Conservation (phyloP, 92 coral and sea anemone species). For the Palythoa caribaeorum region DNA sequence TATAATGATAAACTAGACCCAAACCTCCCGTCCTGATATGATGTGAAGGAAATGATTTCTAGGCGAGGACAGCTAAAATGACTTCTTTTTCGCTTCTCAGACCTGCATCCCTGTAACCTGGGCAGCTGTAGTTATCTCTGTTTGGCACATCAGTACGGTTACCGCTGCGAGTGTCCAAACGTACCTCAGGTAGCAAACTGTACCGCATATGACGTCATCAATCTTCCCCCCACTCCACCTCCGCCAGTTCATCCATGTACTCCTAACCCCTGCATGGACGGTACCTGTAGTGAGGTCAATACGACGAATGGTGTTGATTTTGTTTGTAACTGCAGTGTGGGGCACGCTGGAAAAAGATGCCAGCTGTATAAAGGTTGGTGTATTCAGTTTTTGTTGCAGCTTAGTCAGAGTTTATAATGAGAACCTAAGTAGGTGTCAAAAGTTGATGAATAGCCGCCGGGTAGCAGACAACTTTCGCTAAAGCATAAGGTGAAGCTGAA, state of each 20-base stretch:
- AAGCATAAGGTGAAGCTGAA: no score
- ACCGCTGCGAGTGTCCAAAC: slow-evolving; percentile 72
- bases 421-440: no score
- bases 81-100: background rate
- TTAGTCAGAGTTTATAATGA: no score
- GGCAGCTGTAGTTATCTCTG: slow-evolving; percentile 74
- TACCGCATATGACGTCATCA: slow-evolving; percentile 8
- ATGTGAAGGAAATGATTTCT: no score
- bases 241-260: slow-evolving; percentile 9
- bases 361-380: background rate
- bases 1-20: no score
- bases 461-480: no score
- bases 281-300: slow-evolving; percentile 26
- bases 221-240: slow-evolving; percentile 9
- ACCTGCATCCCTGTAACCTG: slow-evolving; percentile 67
- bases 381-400: background rate
- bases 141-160: slow-evolving; percentile 64
- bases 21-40: no score
- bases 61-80: background rate
- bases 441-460: no score
- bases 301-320: slow-evolving; percentile 6
- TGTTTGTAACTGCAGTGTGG: slow-evolving; percentile 30
- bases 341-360: slow-evolving; percentile 32
- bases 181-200: slow-evolving; percentile 11
- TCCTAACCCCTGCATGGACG: slow-evolving; percentile 38